These are phyloP conservation scores for Pelecanoides urinatrix DNA, from an alignment of 2,113 vertebrate species.

Conservation along the genomic window DNA sequence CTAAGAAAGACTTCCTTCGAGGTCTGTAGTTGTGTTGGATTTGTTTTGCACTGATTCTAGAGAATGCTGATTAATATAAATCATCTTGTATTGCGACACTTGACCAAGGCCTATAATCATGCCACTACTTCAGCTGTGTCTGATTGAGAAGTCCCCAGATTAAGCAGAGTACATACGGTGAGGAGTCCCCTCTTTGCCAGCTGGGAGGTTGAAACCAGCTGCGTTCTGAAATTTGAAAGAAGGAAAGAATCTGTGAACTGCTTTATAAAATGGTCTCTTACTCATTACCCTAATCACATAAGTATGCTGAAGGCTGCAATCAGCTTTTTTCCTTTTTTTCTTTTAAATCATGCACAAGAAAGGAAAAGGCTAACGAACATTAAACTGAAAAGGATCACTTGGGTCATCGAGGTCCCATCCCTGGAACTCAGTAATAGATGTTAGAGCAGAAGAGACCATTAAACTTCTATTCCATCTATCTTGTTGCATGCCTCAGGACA, in stretches of 20 bases:
- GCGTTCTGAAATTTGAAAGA: neutral
- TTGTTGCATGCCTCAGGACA: neutral
- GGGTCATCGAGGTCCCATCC: neutral
- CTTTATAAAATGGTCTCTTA: neutral
- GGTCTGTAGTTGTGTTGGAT: neutral
- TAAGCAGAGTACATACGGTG: neutral
- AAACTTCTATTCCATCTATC: neutral
- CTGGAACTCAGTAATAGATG: neutral
- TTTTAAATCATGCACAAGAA: neutral
- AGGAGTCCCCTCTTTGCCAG: slow-evolving; percentile 16
- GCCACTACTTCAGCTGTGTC: slow-evolving; percentile 8
- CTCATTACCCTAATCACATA: neutral
- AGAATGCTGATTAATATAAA: slow-evolving; percentile 31
- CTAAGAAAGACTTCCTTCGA: neutral
- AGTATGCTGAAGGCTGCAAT: slow-evolving; percentile 1
- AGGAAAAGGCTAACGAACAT: neutral
- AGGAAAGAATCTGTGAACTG: neutral
- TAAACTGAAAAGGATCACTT: neutral
- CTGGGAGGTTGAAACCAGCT: slow-evolving; percentile 28
- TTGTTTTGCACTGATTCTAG: neutral
- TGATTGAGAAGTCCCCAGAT: slow-evolving; percentile 27
- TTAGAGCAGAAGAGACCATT: neutral
- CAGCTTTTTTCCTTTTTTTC: neutral
- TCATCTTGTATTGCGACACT: slow-evolving; percentile 17
- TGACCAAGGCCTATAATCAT: slow-evolving; percentile 50